Evolutionary conservation across 2,888 invertebrate genomes (phyloP).

Genomic region (Lasioglossum villosulum): DNA sequence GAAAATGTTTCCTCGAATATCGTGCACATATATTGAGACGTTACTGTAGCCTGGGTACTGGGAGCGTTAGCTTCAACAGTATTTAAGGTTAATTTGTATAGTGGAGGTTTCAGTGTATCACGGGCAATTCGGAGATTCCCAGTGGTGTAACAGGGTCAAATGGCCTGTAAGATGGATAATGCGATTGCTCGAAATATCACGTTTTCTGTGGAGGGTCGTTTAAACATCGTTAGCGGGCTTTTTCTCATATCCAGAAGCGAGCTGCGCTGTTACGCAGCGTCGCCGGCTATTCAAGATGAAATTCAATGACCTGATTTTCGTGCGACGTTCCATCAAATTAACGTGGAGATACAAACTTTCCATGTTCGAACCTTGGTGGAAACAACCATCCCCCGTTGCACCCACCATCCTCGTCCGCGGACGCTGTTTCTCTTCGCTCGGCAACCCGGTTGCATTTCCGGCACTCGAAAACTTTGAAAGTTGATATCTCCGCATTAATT

Average conservation of each 20-base stretch:
- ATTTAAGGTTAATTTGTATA: not conserved
- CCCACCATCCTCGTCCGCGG: not conserved
- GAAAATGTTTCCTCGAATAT: no score
- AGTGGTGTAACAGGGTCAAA: conserved; percentile 36
- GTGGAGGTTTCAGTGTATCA: not conserved
- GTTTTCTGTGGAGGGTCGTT: conserved; percentile 40
- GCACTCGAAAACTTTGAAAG: conserved; percentile 40
- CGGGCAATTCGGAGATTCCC: conserved; percentile 18
- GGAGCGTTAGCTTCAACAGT: no score
- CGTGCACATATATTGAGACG: no score
- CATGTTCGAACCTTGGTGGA: not conserved
- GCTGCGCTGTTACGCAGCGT: conserved; percentile 18
- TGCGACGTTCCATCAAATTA: conserved; percentile 44
- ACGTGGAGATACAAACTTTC: conserved; percentile 37
- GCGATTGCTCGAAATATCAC: conserved; percentile 46
- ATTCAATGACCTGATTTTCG: conserved; percentile 52
- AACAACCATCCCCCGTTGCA: not conserved
- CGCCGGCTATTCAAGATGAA: conserved; percentile 27
- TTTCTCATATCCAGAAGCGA: conserved; percentile 8
- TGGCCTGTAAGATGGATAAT: conserved; percentile 55
- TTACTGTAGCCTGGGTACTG: no score
- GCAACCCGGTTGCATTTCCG: conserved; percentile 38
- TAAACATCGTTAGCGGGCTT: conserved; percentile 54
- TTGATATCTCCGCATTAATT: conserved; percentile 47
- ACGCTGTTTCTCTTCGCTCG: not conserved